Percentiles rank a stretch among this genome's conserved stretches.
phyloP scores from a whole-genome alignment of 2,113 vertebrate species.

The Athene noctua region DNA sequence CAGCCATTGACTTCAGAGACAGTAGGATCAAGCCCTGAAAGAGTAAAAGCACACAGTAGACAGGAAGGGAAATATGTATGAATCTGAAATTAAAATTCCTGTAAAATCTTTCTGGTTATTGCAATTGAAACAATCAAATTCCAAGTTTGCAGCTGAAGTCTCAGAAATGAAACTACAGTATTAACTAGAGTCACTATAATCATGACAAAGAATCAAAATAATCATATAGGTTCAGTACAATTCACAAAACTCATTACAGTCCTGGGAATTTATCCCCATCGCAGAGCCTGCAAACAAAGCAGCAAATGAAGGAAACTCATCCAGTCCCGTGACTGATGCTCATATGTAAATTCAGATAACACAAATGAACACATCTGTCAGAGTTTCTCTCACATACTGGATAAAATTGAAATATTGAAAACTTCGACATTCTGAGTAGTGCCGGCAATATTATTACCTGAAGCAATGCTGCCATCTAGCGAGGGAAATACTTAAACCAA shows the following conservation, averaged over 20 bases:
- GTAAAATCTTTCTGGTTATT: not conserved
- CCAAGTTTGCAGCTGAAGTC: not conserved
- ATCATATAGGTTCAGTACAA: not conserved
- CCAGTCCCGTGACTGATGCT: not conserved
- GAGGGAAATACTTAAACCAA: not conserved
- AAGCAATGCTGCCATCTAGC: conserved; percentile 61
- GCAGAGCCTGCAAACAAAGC: not conserved
- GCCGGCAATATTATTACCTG: not conserved
- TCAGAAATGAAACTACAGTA: not conserved
- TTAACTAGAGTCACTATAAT: not conserved
- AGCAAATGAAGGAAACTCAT: not conserved
- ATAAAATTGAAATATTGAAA: not conserved
- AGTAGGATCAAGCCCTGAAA: not conserved
- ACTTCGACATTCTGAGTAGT: too few relatives aligned
- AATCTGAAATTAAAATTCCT: not conserved
- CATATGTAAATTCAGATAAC: not conserved
- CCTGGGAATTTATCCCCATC: not conserved
- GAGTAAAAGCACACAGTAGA: not conserved
- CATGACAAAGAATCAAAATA: not conserved
- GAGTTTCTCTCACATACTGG: not conserved
- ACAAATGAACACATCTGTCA: not conserved
- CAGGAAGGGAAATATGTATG: not conserved
- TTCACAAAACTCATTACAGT: not conserved
- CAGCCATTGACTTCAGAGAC: not conserved
- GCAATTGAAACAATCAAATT: not conserved